Evolutionary conservation across 1,140 invertebrate species (phyloP), one percentile per base, ranked within the genome.

Genomic region (Magallana angulata): DNA sequence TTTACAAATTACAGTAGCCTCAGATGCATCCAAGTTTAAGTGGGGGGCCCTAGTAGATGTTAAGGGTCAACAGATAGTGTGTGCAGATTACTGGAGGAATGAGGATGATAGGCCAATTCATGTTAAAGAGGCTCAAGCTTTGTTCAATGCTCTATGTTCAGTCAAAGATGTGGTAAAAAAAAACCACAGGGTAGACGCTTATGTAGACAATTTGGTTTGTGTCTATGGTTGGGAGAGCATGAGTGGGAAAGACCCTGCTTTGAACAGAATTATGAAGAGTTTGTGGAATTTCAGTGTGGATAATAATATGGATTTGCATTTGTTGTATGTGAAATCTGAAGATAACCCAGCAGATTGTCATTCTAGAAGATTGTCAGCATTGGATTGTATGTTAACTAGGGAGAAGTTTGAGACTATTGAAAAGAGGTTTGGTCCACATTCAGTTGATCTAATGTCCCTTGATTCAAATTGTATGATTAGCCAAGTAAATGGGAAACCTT

Each of bases 101-200:
- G 24, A 81, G 36, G 64, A 85, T 59, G 5, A 62, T 18, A 36
- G 89, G n/a, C 76, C 82, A n/a, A 87, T 89, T 68, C 84, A 85
- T 62, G 12, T 85, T 7, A 88, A 88, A 57, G 87, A 88, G 57
- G 87, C 87, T 5, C n/a, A 87, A 57, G 86, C 86, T 57, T 62
- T 89, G 30, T 12, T 84, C 18, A 85, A 82, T 59, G 64, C 36
- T 14, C 9, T 89, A 8, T 8, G 18, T 12, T 64, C 80, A n/a
- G 14, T 14, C 14, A 64, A 24, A 24, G 24, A 24, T 24, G 24
- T 24, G 24, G 24, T 24, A 24, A 24, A 24, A 24, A 24, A 24
- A 24, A 57, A 81, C 68, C 86, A 87, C 14, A 87, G 82, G 57
- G 82, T 87, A 24, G 86, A 87, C 80, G 82, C 68, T 58, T 57